Base-by-base conservation (phyloP, 2,797 vertebrate species). In the Tympanoctomys barrerae region DNA sequence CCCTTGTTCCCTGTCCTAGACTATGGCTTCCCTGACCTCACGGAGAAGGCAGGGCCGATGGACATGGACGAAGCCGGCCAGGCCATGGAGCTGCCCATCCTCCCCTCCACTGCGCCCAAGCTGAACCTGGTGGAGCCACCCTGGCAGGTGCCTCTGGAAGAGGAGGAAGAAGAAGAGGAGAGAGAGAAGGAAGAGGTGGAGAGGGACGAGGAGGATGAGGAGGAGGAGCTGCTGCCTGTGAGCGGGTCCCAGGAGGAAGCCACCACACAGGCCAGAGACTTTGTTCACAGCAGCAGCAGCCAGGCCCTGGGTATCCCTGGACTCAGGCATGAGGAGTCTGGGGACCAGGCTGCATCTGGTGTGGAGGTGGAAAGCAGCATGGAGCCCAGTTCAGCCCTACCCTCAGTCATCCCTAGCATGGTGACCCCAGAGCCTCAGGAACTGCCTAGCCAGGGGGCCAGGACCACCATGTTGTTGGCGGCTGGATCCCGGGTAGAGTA, bases 191-290 rank as follows among this genome's bases (percentile, higher is more conserved):
- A 59, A 12, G 22, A 93, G 59, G 61, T 71, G 11, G 71, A 73
- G 7, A 49, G 42, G 52, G 68, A 31, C 1, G 54, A 88, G 11
- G 93, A 95, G 75, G 98, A 98, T 24, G 98, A 98, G 57, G 98
- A 98, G 24, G 98, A 98, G 54, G 97, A 98, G 28, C 94, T 98
- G 62, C 98, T 98, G 26, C 98, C 98, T 5, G 98, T 98, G 94
- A 98, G 98, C 2, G 95, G 96, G 28, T 97, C 98, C 66, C 98
- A 97, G 90, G 98, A 96, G 93, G 96, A 87, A 71, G n/a, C 97
- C 68, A 96, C 96, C 87, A 68, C 79, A 68, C 95, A 49, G 82
- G 13, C 95, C 96, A 93, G 46, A 64, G 90, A 97, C 93, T 96
- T 97, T 62, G 92, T 96, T 83, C 94, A 89, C 13, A 95, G 94